Evolutionary conservation across 2,797 vertebrate genomes (phyloP), one percentile per base, ranked within the genome.

Genomic region (Poeciliopsis infans): DNA sequence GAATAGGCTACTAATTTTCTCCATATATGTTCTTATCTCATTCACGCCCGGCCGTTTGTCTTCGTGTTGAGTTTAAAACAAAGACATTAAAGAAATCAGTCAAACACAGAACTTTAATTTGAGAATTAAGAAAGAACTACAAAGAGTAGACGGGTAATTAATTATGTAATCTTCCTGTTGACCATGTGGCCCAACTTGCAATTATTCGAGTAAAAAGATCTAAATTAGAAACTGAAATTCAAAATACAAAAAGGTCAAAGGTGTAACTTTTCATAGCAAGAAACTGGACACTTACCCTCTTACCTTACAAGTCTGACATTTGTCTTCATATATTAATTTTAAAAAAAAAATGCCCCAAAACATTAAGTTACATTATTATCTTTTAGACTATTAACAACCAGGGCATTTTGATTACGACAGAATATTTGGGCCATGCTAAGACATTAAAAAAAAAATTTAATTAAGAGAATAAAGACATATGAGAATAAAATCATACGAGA

Each of bases 71-170:
- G 45, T 4, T 18, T 20, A 46, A 78, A 61, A 20, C 11, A 5
- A 79, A 16, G 41, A 71, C 53, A 1, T 18, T 7, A 1, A 33
- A 46, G 25, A 72, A 66, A n/a, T 43, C 11, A 36, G 43, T 79
- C 72, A 86, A 87, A 89, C 83, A 18, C 7, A 46, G n/a, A 53
- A 36, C 69, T 91, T 92, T 92, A 90, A 88, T 92, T 79, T 20
- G 75, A 47, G 75, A 53, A 73, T 72, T 78, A 88, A 85, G 81
- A n/a, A 79, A 81, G 70, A 47, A 33, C 68, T 81, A 81, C 71
- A 89, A 84, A 82, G 39, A 28, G 20, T 15, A 57, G 33, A 76
- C 45, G 25, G 75, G 70, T 64, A 75, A 13, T 51, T 76, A n/a
- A 7, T 28, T 6, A 71, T 39, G 2, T 41, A 49, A 51, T 72